Percentiles rank a stretch among this genome's conserved stretches.
Evolutionary conservation across 1,140 invertebrate genomes (phyloP).

Genomic region (Schlechtendalia chinensis): DNA sequence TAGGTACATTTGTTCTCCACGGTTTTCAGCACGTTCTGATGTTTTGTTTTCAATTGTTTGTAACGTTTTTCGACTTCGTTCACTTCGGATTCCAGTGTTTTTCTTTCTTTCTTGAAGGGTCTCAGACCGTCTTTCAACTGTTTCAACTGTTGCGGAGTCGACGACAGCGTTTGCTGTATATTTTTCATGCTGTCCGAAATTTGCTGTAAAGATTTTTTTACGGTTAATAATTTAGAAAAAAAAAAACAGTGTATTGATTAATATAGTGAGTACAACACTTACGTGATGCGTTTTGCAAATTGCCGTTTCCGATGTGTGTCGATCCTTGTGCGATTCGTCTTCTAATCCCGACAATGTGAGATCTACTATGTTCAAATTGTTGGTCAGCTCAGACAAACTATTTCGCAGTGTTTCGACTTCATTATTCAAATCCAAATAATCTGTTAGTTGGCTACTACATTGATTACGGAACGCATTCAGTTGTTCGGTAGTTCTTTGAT

Average conservation of each 20-base stretch:
- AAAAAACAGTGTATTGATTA: neutral
- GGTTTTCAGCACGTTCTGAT: neutral
- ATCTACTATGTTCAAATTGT: neutral
- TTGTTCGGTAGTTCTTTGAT: neutral
- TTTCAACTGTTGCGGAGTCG: constrained; percentile 16
- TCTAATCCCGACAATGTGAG: neutral
- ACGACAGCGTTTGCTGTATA: neutral
- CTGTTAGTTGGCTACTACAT: neutral
- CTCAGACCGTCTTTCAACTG: constrained; percentile 20
- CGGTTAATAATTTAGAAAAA: neutral
- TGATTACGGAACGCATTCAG: neutral
- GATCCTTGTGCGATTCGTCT: constrained; percentile 4
- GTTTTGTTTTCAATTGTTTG: constrained; percentile 26
- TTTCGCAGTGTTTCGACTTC: neutral
- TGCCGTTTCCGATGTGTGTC: neutral
- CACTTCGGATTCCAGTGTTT: neutral
- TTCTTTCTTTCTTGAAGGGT: constrained; percentile 12
- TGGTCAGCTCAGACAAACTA: neutral
- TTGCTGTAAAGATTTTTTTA: neutral
- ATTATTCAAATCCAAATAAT: neutral
- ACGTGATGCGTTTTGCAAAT: constrained; percentile 19
- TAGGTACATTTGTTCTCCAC: constrained; percentile 8
- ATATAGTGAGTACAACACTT: neutral
- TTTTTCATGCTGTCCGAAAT: neutral
- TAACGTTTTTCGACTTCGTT: constrained; percentile 39